Base-by-base conservation (phyloP, 2,113 vertebrate species). In the Chunga burmeisteri region DNA sequence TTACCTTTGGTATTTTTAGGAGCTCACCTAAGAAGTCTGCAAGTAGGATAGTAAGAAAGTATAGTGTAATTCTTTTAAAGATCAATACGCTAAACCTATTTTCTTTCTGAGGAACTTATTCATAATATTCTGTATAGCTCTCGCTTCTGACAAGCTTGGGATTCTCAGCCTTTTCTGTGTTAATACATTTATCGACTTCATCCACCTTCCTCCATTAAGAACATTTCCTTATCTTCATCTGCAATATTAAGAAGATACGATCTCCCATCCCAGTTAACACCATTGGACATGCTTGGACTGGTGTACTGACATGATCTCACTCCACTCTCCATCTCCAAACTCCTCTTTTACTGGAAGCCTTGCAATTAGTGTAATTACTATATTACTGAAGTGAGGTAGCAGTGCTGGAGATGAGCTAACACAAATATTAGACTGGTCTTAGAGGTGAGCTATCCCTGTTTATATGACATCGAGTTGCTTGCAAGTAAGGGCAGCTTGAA, bases 381-480 rank as follows among this genome's bases (percentile, higher is more conserved):
- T 7, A 8, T 27, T 49, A 40, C 22, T 42, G 36, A 86, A 74
- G 4, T 53, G 42, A 30, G 16, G 16, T 13, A 86, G 6, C 11
- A 58, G 27, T 58, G 52, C 8, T 63, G 21, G 38, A 82, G 38
- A 32, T 61, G 59, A 72, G 27, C 17, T 79, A 74, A 38, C 7
- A 44, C 27, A 81, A 85, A 66, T 47, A 70, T 25, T 90, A 62
- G 5, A 27, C 11, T n/a, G 16, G 9, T 40, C 34, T 71, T 50
- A 53, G 27, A 67, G 38, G 58, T 34, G 30, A 58, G 12, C 7
- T 81, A 50, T 63, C 63, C 25, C 16, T 82, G 5, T 56, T 78
- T 38, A 26, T 46, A 42, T 5, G 6, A 42, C 2, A 5, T 59
- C 0, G 0, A 59, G 29, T 7, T 46, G 65, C 81, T 2, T 21